These are phyloP conservation scores for Drosophila recens DNA, from an alignment of 2,888 invertebrate genomes.

Conservation along the genomic window DNA sequence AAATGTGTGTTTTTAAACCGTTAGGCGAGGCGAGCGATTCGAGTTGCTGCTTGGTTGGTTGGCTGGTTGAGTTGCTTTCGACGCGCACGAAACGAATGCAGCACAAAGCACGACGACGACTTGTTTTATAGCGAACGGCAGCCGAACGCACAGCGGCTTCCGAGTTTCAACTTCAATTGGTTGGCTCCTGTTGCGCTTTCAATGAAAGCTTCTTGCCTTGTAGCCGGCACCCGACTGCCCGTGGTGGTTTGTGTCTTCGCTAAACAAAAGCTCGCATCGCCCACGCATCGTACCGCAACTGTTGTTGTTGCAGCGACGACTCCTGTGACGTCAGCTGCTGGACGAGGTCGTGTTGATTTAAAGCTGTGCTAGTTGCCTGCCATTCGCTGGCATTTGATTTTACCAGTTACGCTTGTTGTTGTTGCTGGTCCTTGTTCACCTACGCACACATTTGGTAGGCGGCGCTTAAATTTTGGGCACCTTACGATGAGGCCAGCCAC, in stretches of 20 bases:
- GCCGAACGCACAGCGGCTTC: conserved; percentile 40
- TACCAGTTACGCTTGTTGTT: conserved; percentile 10
- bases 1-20: conserved; percentile 42
- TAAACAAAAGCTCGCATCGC: conserved; percentile 39
- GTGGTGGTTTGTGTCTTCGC: conserved; percentile 53
- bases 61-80: conserved; percentile 39
- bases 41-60: conserved; percentile 40
- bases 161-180: conserved; percentile 68
- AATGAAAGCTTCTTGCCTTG: conserved; percentile 52
- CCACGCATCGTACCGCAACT: conserved; percentile 36
- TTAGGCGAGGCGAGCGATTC: conserved; percentile 21
- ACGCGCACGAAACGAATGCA: conserved; percentile 78
- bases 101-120: conserved; percentile 46
- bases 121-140: conserved; percentile 66
- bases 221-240: conserved; percentile 26
- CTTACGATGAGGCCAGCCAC: conserved; percentile 21
- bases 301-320: conserved; percentile 10
- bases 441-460: conserved; percentile 68
- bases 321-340: conserved; percentile 61
- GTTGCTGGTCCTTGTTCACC: conserved; percentile 35
- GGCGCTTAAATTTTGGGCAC: conserved; percentile 62
- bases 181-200: conserved; percentile 73
- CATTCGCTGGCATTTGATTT: conserved; percentile 65
- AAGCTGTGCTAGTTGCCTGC: conserved; percentile 66
- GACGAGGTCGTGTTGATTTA: conserved; percentile 55